Conservation (phyloP, 2,797 vertebrate genomes). For the Chelonia mydas region DNA sequence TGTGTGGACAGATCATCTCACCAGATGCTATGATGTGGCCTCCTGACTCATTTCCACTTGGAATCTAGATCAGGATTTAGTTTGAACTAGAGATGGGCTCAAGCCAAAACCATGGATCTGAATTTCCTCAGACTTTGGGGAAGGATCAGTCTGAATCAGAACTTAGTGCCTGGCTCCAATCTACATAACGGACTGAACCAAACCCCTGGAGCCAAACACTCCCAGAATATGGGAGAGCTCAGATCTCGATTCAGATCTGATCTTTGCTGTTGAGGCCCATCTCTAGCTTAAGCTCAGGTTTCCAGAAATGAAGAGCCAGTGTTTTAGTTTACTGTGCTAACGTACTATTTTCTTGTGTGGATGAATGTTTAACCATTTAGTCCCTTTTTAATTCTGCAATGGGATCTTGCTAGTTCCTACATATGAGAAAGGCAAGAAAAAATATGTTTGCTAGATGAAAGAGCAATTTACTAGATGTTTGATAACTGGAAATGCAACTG, state of each 20-base stretch:
- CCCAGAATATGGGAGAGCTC: constrained; percentile 18
- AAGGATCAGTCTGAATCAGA: constrained; percentile 54
- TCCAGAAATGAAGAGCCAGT: background rate
- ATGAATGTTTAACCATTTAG: background rate
- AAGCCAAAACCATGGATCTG: constrained; percentile 56
- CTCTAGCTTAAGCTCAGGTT: background rate
- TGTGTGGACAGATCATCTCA: constrained; percentile 36
- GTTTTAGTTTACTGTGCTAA: background rate
- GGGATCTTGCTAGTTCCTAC: background rate
- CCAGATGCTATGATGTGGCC: constrained; percentile 51
- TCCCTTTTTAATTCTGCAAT: background rate
- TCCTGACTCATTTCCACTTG: constrained; percentile 63
- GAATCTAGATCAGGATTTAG: constrained; percentile 55
- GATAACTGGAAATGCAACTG: background rate
- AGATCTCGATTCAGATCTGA: background rate
- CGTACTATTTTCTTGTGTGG: background rate
- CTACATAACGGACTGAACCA: constrained; percentile 11
- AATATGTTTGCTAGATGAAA: background rate
- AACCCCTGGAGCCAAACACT: constrained; percentile 28
- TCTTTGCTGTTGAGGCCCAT: background rate
- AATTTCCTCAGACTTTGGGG: constrained; percentile 68
- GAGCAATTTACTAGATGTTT: background rate
- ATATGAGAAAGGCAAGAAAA: background rate
- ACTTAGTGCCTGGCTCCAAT: constrained; percentile 30
- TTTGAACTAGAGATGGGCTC: constrained; percentile 54